Percentiles rank a stretch among this genome's conserved stretches.
Conservation (phyloP, 2,113 vertebrate species). For the Promerops cafer region DNA sequence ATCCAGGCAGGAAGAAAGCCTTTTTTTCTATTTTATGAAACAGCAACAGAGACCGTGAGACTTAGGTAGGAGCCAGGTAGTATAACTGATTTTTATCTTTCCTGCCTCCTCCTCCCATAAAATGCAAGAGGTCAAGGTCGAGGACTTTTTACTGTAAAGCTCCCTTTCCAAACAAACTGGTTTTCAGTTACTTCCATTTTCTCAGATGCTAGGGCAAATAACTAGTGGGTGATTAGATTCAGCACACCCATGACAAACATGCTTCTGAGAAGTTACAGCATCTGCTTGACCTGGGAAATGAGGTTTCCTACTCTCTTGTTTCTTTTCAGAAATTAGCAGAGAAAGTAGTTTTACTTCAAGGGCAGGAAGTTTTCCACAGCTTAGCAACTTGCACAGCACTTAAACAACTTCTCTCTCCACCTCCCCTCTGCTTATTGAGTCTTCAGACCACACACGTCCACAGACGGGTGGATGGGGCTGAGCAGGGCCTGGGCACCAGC, state of each 20-base stretch:
- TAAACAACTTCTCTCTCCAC: not conserved
- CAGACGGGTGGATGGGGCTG: not conserved
- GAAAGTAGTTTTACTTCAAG: not conserved
- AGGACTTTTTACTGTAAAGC: not conserved
- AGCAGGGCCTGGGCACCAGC: not conserved
- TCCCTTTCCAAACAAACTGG: conserved; percentile 13
- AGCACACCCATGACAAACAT: not conserved
- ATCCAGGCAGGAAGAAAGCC: not conserved
- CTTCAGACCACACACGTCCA: not conserved
- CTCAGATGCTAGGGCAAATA: not conserved
- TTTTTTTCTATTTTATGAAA: not conserved
- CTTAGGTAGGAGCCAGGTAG: not conserved
- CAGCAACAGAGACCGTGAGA: not conserved
- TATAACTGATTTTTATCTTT: not conserved
- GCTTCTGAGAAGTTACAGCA: not conserved
- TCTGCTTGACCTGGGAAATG: not conserved
- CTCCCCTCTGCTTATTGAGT: not conserved
- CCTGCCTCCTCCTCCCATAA: not conserved
- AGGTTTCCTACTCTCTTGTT: not conserved
- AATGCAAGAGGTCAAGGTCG: not conserved
- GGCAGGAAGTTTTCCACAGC: not conserved
- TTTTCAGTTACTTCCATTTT: not conserved
- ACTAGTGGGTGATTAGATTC: not conserved
- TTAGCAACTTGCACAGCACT: not conserved
- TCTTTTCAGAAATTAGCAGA: not conserved